Conservation (phyloP, 2,888 invertebrate species). For the Ferdinandea cuprea region DNA sequence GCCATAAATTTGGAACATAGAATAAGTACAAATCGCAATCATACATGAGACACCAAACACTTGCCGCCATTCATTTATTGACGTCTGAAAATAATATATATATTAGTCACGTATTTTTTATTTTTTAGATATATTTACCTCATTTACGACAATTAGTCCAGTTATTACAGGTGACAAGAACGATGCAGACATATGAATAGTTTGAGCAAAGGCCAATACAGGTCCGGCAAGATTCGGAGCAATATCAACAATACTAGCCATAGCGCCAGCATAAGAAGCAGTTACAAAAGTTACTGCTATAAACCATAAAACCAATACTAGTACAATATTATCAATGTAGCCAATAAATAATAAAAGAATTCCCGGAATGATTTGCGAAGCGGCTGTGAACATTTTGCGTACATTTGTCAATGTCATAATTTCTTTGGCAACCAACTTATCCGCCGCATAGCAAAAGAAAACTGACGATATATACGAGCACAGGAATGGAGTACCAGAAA, state of each 20-base stretch:
- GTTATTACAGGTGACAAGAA: constrained; percentile 87
- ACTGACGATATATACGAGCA: constrained; percentile 89
- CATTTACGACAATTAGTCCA: constrained; percentile 85
- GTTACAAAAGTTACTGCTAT: constrained; percentile 88
- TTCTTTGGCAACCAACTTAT: constrained; percentile 85
- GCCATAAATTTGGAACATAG: constrained; percentile 87
- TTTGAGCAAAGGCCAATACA: constrained; percentile 89
- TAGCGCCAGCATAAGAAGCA: constrained; percentile 89
- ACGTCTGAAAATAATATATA: constrained; percentile 76
- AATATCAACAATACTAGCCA: constrained; percentile 90
- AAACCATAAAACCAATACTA: constrained; percentile 87
- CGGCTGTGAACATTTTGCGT: constrained; percentile 87
- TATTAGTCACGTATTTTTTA: background rate
- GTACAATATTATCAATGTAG: constrained; percentile 85
- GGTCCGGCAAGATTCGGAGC: constrained; percentile 91
- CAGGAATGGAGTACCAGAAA: constrained; percentile 88
- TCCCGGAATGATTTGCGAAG: constrained; percentile 88
- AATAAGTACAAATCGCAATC: constrained; percentile 86
- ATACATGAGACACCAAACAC: constrained; percentile 87
- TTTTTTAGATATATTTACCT: constrained; percentile 82
- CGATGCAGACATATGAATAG: constrained; percentile 90
- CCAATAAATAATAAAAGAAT: constrained; percentile 86
- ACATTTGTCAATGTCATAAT: constrained; percentile 86
- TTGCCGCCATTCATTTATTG: constrained; percentile 85
- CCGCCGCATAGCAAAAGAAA: constrained; percentile 88